phyloP scores from a whole-genome alignment of 1,140 invertebrate species.

The Stegodyphus dumicola region DNA sequence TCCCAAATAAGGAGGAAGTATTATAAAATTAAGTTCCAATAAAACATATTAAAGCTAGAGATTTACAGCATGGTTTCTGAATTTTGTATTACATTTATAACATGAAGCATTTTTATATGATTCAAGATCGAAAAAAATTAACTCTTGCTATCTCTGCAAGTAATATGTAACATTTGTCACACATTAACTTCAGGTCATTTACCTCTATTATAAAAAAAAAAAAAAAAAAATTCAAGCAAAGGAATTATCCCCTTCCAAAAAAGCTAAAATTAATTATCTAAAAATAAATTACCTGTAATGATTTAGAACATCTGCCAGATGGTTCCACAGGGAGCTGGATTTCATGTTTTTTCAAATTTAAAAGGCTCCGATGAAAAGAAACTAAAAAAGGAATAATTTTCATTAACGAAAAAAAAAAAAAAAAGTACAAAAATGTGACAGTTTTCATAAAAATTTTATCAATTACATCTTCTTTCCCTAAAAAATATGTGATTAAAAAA shows the following conservation, averaged over 20 bases:
- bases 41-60: too few relatives aligned
- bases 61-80: not conserved
- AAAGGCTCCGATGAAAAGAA: conserved; percentile 61
- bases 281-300: conserved; percentile 49
- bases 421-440: too few relatives aligned
- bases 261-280: too few relatives aligned
- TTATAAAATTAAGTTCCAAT: too few relatives aligned
- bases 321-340: conserved; percentile 62
- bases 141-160: not conserved
- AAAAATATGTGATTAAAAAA: too few relatives aligned
- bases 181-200: not conserved
- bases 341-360: conserved; percentile 51
- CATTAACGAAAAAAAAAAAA: not conserved
- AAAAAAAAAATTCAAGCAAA: not conserved
- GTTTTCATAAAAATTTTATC: too few relatives aligned
- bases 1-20: too few relatives aligned
- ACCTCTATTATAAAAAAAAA: not conserved
- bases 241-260: too few relatives aligned
- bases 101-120: not conserved
- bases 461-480: too few relatives aligned
- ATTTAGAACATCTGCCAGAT: conserved; percentile 58
- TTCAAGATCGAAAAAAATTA: not conserved
- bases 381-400: conserved; percentile 27
- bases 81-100: not conserved
- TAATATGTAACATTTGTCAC: not conserved